Conservation (phyloP, 1,140 invertebrate genomes). For the Venustaconcha ellipsiformis region DNA sequence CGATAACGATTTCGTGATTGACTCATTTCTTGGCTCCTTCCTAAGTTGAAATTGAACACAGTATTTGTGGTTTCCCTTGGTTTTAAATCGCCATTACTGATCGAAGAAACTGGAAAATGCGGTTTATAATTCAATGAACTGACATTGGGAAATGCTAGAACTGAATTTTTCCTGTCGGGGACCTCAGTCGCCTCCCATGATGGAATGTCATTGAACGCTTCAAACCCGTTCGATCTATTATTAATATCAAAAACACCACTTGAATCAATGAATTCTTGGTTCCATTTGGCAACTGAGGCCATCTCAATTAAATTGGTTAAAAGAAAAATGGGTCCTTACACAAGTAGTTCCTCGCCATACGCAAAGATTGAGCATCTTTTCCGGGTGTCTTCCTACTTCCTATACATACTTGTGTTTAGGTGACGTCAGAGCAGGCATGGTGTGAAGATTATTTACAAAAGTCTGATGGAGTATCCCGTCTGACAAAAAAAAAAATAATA, state of each 20-base stretch:
- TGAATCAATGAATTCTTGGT: constrained; percentile 34
- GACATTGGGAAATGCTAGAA: not conserved
- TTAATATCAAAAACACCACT: constrained; percentile 24
- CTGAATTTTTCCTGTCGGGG: constrained; percentile 16
- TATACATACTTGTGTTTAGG: not conserved
- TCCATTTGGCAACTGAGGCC: constrained; percentile 48
- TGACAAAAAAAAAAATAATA: too few species aligned
- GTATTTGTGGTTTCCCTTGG: constrained; percentile 1
- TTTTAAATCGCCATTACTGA: constrained; percentile 1
- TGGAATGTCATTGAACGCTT: constrained; percentile 33
- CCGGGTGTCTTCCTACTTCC: constrained; percentile 27
- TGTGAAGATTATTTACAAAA: too few species aligned
- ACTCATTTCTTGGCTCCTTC: constrained; percentile 14
- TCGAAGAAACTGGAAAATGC: not conserved
- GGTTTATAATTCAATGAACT: constrained; percentile 8
- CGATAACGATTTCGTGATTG: not conserved
- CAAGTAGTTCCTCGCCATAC: not conserved
- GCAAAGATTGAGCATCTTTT: constrained; percentile 19
- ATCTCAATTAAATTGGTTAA: constrained; percentile 28
- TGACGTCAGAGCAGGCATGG: constrained; percentile 8
- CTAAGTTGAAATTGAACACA: not conserved
- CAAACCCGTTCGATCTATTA: constrained; percentile 14
- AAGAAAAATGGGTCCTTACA: constrained; percentile 23
- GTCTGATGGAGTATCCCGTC: too few species aligned
- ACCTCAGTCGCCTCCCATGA: constrained; percentile 41